phyloP scores from a whole-genome alignment of 2,888 invertebrate species.

The Tineola bisselliella region DNA sequence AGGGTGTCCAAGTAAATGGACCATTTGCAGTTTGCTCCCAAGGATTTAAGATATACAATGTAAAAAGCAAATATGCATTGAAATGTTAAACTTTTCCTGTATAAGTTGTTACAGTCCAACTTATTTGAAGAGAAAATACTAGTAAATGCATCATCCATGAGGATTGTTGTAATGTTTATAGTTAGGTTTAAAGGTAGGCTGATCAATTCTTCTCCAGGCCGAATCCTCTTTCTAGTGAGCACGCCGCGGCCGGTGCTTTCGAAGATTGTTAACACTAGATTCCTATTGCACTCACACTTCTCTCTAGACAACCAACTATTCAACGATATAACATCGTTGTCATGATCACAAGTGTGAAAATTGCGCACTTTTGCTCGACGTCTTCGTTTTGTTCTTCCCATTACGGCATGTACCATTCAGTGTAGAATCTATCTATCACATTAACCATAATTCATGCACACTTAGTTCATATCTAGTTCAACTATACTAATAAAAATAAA shows the following conservation, averaged over 20 bases:
- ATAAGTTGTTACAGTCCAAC: slow-evolving; percentile 49
- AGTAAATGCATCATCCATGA: slow-evolving; percentile 65
- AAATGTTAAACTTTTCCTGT: slow-evolving; percentile 60
- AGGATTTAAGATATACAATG: slow-evolving; percentile 73
- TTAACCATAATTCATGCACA: background rate
- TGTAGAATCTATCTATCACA: slow-evolving; percentile 3
- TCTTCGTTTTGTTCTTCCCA: slow-evolving; percentile 64
- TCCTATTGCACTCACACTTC: slow-evolving; percentile 66
- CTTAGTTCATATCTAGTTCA: no score
- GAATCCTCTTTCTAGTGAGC: slow-evolving; percentile 66
- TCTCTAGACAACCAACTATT: slow-evolving; percentile 63
- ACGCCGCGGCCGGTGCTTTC: slow-evolving; percentile 79
- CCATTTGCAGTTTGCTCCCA: slow-evolving; percentile 66
- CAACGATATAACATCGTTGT: slow-evolving; percentile 49
- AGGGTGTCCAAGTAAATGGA: slow-evolving; percentile 74
- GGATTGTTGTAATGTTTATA: slow-evolving; percentile 67
- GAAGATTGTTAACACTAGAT: slow-evolving; percentile 70
- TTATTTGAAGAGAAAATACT: slow-evolving; percentile 44
- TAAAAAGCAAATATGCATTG: slow-evolving; percentile 81
- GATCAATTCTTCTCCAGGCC: slow-evolving; percentile 68
- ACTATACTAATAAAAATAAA: no score
- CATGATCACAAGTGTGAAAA: slow-evolving; percentile 40
- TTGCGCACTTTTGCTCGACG: slow-evolving; percentile 37
- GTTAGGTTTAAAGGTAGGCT: slow-evolving; percentile 69
- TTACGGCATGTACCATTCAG: slow-evolving; percentile 21